Base-by-base conservation (phyloP, 1,140 invertebrate species). In the Augochlora pura region DNA sequence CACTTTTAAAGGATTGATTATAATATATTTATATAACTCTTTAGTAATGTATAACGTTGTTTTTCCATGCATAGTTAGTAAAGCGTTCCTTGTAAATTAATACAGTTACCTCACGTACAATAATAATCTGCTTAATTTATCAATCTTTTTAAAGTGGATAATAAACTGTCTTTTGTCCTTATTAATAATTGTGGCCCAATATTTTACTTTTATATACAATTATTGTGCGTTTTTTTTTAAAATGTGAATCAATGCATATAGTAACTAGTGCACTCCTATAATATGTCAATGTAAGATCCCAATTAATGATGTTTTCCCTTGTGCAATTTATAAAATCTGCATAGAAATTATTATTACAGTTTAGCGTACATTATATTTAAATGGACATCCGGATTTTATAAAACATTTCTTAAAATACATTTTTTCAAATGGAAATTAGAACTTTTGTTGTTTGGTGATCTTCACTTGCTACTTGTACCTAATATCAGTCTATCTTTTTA, bases 261-360 rank as follows among this genome's bases (percentile, higher is more conserved):
- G 25, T 84, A 52, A 71, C 25, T n/a, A 54, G 32, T 21, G 42
- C 39, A 69, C 59, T 77, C 68, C 68, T 78, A 78, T 46, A 46
- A 46, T 46, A 46, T 77, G 57, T 83, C 60, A 82, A 73, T 84
- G 76, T 80, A 71, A 73, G 59, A 73, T 12, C 25, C 49, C 32
- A 73, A 54, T 64, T 49, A 52, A 46, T 69, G 39, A 46, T 69
- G 77, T 75, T 66, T 57, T 59, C 49, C 42, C 42, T 80, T 38
- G 67, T 72, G 67, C 67, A 78, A 67, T 78, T n/a, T 54, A 21
- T 23, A 54, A 76, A 67, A 27, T 16, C 38, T 16, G 18, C 25
- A 52, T 67, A 1, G 62, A 62, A 4, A 16, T 52, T 16, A 18
- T 60, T 57, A 27, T n/a, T 62, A 6, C n/a, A 60, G 16, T 42